phyloP scores from a whole-genome alignment of 2,888 invertebrate species.

The Cylindroiulus punctatus region DNA sequence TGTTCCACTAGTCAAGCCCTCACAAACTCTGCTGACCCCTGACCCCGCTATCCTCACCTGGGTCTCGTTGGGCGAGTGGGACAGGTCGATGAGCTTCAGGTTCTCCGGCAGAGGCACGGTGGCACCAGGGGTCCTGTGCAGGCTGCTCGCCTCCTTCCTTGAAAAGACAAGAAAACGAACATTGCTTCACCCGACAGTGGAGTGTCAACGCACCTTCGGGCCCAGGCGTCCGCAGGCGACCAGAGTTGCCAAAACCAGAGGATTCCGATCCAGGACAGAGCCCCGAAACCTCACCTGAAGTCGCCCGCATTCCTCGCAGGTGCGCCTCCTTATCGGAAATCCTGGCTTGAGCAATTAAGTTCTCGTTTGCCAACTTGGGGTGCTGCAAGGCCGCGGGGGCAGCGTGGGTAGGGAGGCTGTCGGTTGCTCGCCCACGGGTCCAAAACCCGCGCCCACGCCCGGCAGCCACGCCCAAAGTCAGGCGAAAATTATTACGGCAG shows the following conservation, averaged over 20 bases:
- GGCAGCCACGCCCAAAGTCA: not conserved
- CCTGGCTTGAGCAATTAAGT: not conserved
- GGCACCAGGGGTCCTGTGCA: not conserved
- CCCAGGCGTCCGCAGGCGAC: too few relatives aligned
- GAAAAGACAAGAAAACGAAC: not conserved
- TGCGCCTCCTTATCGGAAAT: not conserved
- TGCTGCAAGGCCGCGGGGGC: not conserved
- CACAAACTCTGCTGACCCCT: too few relatives aligned
- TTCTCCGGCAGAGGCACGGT: not conserved
- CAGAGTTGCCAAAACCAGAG: too few relatives aligned
- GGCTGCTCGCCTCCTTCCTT: not conserved
- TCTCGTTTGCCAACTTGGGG: too few relatives aligned
- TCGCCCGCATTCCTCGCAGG: not conserved
- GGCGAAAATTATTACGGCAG: not conserved
- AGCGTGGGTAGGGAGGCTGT: not conserved
- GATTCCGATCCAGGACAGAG: too few relatives aligned
- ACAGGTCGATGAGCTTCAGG: conserved; percentile 47
- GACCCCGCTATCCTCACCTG: too few relatives aligned
- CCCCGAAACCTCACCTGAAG: not conserved
- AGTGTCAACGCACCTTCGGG: too few relatives aligned
- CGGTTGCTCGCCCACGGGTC: conserved; percentile 16
- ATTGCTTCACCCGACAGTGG: too few relatives aligned
- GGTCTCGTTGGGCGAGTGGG: not conserved
- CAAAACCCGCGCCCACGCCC: not conserved
- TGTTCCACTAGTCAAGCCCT: too few relatives aligned